A percentile compares a stretch with the other conserved stretches of the same genome.
These are phyloP conservation scores for Centropus bengalensis DNA, from an alignment of 2,113 vertebrate species.

Conservation along the genomic window DNA sequence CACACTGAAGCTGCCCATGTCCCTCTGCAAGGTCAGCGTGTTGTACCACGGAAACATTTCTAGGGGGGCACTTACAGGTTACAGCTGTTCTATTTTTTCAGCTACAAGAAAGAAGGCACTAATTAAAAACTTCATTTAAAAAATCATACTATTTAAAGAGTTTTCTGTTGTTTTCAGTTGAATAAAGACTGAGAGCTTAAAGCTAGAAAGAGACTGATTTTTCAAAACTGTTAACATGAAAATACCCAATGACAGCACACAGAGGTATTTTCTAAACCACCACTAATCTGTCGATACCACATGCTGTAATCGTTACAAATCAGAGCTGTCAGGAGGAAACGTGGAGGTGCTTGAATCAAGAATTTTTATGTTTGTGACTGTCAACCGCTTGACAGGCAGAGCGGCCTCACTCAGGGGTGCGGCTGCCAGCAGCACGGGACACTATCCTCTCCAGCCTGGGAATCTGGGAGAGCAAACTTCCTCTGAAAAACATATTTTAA, in stretches of 20 bases:
- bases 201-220: neutral
- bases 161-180: neutral
- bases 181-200: neutral
- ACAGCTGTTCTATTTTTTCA: neutral
- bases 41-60: conserved; percentile 18
- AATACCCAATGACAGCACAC: neutral
- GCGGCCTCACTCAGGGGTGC: rapidly evolving
- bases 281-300: neutral
- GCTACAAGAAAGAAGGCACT: neutral
- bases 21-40: conserved; percentile 36
- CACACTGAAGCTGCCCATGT: neutral
- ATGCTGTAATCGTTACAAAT: neutral
- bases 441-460: neutral
- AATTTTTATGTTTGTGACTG: neutral
- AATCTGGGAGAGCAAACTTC: neutral
- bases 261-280: neutral
- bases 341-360: neutral
- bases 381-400: neutral
- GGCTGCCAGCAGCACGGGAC: neutral
- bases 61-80: neutral
- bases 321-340: neutral
- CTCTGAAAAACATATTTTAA: neutral
- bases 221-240: neutral
- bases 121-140: neutral
- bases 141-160: neutral